Evolutionary conservation across 1,140 invertebrate genomes (phyloP), one percentile per base, ranked within the genome.

Genomic region (Bombus sibiricus): DNA sequence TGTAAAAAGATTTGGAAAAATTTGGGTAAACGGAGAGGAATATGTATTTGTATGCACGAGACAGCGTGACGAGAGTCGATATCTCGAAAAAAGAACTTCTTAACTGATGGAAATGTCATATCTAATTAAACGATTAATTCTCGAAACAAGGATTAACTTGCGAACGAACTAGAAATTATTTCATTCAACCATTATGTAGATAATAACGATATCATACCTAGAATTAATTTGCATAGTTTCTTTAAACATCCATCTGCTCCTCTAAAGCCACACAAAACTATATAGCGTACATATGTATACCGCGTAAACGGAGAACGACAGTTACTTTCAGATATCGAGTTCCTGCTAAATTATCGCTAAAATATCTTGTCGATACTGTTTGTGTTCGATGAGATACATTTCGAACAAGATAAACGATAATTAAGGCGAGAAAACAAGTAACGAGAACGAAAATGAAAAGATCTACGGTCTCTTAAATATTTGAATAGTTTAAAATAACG

Each of bases 271-370:
- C 47, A 22, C 6, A 22, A 53, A 53, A 53, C 47, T 53, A 53
- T 22, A 53, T 53, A 78, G 25, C 37, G n/a, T 15, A n/a, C 25
- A 39, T 6, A 22, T 25, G 39, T 28, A 64, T 25, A 39, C 34
- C 13, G 28, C 22, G 13, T 28, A 15, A 28, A 22, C 34, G 25
- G 18, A 34, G 12, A 53, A 75, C 13, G 25, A 73, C 47, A 72
- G 10, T 37, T 57, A n/a, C 32, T 41, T 47, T 72, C 41, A 4
- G 18, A 80, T 53, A 32, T 41, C 72, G 73, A 83, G 72, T 76
- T 68, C 81, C 81, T 83, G 81, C 72, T 32, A 62, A 73, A 59
- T 64, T 43, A 53, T 59, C 41, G 39, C 28, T 10, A 75, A 1
- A 62, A 81, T 10, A 22, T 73, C 34, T 62, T 73, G 37, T 81